Evolutionary conservation across 2,113 vertebrate genomes (phyloP).

Genomic region (Tupaia tana): DNA sequence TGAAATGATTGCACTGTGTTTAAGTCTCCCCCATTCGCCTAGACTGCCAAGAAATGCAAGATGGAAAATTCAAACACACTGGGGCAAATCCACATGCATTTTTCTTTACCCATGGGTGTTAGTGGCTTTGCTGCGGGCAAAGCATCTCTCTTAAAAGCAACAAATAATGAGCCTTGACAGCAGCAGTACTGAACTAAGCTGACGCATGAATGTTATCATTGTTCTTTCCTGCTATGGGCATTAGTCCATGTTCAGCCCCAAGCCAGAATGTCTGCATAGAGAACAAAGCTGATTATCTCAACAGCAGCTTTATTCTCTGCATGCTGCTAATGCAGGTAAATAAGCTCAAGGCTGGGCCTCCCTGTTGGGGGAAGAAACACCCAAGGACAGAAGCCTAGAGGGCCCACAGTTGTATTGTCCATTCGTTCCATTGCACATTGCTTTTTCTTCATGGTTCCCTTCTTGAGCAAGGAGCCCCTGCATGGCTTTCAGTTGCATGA

Average conservation of each 20-base stretch:
- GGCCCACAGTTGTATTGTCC: not conserved
- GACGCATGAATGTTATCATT: constrained; percentile 27
- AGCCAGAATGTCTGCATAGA: constrained; percentile 29
- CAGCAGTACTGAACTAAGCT: not conserved
- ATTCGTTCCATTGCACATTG: not conserved
- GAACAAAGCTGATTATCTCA: not conserved
- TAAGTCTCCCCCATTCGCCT: not conserved
- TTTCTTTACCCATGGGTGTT: not conserved
- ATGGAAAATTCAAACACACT: not conserved
- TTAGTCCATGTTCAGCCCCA: not conserved
- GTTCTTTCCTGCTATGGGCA: not conserved
- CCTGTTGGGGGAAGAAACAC: not conserved
- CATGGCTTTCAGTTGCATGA: not conserved
- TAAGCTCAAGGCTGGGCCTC: not conserved
- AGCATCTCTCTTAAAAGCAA: constrained; percentile 35
- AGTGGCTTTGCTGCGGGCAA: not conserved
- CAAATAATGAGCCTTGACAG: constrained; percentile 26
- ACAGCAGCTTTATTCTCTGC: not conserved
- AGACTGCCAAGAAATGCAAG: not conserved
- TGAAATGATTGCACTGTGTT: not conserved
- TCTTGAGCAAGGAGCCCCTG: not conserved
- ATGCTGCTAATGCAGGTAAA: not conserved
- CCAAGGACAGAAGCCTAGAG: not conserved
- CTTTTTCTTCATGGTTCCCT: not conserved
- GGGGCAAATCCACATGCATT: not conserved